Percentiles rank a stretch among this genome's conserved stretches.
Evolutionary conservation across 1,140 invertebrate species (phyloP).

Genomic region (Olivierus martensii): DNA sequence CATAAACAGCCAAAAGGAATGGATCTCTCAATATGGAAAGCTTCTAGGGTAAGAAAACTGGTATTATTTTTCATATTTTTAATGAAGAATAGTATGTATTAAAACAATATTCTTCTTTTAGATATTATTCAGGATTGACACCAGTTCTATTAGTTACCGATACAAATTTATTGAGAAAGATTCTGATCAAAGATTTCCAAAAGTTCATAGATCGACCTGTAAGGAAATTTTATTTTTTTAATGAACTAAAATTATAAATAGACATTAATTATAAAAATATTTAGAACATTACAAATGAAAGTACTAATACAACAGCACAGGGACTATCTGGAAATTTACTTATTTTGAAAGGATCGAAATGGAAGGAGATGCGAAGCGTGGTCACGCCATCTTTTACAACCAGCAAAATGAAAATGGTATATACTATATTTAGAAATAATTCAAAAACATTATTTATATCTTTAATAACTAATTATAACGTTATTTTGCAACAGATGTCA

Average conservation of each 20-base stretch:
- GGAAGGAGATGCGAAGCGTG: slow-evolving; percentile 36
- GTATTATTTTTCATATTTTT: too few species aligned
- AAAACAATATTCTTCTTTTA: not conserved
- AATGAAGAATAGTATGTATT: too few species aligned
- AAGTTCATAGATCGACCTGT: slow-evolving; percentile 23
- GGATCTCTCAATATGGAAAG: slow-evolving; percentile 26
- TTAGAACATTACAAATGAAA: too few species aligned
- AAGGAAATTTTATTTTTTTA: not conserved
- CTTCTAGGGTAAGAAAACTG: slow-evolving; percentile 26
- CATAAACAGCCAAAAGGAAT: slow-evolving; percentile 18
- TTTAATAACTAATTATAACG: too few species aligned
- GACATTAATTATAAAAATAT: too few species aligned
- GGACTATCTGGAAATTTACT: not conserved
- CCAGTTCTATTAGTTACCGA: slow-evolving; percentile 28
- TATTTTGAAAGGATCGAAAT: slow-evolving; percentile 21
- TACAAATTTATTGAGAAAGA: slow-evolving; percentile 26
- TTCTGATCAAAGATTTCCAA: slow-evolving; percentile 29
- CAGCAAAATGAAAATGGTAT: slow-evolving; percentile 32
- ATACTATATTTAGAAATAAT: not conserved
- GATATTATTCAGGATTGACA: slow-evolving; percentile 25
- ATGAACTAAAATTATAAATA: too few species aligned
- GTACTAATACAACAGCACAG: too few species aligned
- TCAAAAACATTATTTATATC: slow-evolving; percentile 26
- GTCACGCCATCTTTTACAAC: slow-evolving; percentile 38
- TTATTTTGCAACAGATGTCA: slow-evolving; percentile 17